Evolutionary conservation across 2,888 invertebrate species (phyloP).

Genomic region (Drosophila recens): DNA sequence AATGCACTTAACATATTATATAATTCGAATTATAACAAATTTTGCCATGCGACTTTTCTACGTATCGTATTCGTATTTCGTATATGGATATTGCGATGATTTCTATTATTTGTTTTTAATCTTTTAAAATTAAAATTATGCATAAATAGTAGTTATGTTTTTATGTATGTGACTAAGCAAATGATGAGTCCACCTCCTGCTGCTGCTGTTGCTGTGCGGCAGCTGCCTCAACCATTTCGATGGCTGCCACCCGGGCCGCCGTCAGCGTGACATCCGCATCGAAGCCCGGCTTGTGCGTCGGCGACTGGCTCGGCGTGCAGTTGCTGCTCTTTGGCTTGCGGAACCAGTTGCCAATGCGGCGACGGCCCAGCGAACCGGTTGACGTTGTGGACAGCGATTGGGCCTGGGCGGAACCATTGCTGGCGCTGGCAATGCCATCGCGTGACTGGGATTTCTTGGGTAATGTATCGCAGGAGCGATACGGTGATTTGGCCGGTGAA

Average conservation of each 20-base stretch:
- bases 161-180: conserved; percentile 44
- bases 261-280: conserved; percentile 70
- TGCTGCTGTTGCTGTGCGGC: conserved; percentile 29
- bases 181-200: conserved; percentile 48
- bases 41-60: conserved; percentile 22
- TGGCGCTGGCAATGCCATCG: conserved; percentile 54
- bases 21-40: conserved; percentile 43
- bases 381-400: conserved; percentile 67
- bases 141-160: conserved; percentile 26
- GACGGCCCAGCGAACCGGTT: conserved; percentile 84
- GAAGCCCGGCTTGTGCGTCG: conserved; percentile 83
- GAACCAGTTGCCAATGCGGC: conserved; percentile 85
- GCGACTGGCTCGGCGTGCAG: conserved; percentile 85
- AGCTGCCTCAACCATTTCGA: conserved; percentile 62
- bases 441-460: conserved; percentile 83
- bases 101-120: conserved; percentile 16
- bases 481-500: conserved; percentile 80
- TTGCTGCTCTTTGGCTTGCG: conserved; percentile 85
- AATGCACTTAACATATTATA: conserved; percentile 48
- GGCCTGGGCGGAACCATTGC: conserved; percentile 37
- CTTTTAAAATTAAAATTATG: conserved; percentile 23
- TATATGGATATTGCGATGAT: conserved; percentile 28
- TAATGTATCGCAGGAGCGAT: conserved; percentile 83
- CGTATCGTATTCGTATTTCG: conserved; percentile 30
- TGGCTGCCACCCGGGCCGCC: conserved; percentile 69